These are phyloP conservation scores for Taenaris catops DNA, from an alignment of 2,888 invertebrate species.

Conservation along the genomic window DNA sequence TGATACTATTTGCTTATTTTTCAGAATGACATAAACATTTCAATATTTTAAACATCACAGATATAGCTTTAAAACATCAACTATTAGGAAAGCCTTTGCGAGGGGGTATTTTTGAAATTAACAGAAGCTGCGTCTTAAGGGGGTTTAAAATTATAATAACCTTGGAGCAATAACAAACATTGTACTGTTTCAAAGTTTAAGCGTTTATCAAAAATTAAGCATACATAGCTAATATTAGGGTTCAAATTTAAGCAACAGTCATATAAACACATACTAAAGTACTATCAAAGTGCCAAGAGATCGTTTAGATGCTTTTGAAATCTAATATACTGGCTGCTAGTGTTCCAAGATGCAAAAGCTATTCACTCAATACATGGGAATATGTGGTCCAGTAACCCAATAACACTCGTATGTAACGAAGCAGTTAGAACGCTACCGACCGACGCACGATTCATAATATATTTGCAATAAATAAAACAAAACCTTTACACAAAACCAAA, in stretches of 20 bases:
- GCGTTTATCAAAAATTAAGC: background rate
- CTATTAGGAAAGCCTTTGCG: background rate
- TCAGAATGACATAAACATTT: too few species aligned
- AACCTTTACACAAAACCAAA: background rate
- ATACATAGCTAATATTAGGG: background rate
- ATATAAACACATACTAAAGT: constrained; percentile 7
- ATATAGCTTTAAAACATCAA: too few species aligned
- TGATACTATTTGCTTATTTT: too few species aligned
- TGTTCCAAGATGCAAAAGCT: constrained; percentile 6
- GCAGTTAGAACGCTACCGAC: background rate
- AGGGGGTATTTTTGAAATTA: background rate
- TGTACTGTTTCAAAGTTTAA: background rate
- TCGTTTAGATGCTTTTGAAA: background rate
- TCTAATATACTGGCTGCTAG: constrained; percentile 7
- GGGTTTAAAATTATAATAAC: background rate
- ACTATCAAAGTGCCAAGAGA: constrained; percentile 8
- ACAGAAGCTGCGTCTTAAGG: background rate
- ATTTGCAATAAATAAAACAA: background rate
- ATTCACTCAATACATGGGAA: constrained; percentile 38
- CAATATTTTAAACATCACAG: too few species aligned
- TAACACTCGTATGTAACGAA: too few species aligned
- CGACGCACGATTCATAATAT: background rate
- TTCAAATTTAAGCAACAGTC: constrained; percentile 3
- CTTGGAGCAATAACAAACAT: background rate
- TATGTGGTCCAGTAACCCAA: constrained; percentile 66